Conservation (phyloP, 2,797 vertebrate genomes). For the Anabas testudineus region DNA sequence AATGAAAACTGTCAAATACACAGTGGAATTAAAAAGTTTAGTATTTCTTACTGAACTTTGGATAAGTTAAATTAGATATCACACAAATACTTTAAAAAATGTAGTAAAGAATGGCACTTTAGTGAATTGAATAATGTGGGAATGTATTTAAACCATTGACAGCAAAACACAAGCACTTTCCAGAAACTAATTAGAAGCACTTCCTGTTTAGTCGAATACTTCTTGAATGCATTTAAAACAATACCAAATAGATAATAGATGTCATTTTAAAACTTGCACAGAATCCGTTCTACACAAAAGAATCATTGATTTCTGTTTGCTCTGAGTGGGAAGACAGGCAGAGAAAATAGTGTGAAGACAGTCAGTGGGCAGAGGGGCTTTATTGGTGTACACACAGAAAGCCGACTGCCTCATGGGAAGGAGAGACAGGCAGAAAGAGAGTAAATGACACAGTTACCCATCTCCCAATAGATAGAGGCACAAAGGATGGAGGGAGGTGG, state of each 20-base stretch:
- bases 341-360: not conserved
- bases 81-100: too few species aligned
- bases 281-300: too few species aligned
- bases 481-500: not conserved
- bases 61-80: too few species aligned
- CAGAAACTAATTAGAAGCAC: too few species aligned
- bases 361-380: not conserved
- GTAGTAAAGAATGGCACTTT: too few species aligned
- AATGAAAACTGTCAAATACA: too few species aligned
- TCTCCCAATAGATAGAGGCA: constrained; percentile 30
- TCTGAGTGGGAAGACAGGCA: constrained; percentile 4
- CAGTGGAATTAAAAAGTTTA: too few species aligned
- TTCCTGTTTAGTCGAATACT: not conserved
- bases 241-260: not conserved
- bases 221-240: not conserved
- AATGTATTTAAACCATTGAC: too few species aligned
- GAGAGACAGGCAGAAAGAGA: constrained; percentile 16
- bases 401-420: constrained; percentile 17
- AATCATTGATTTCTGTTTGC: not conserved
- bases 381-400: constrained; percentile 14
- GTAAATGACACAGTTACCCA: constrained; percentile 52
- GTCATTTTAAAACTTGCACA: not conserved
- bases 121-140: too few species aligned
- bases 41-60: too few species aligned
- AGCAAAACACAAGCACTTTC: too few species aligned